phyloP scores from a whole-genome alignment of 1,140 invertebrate genomes.

The Bombus waltoni region DNA sequence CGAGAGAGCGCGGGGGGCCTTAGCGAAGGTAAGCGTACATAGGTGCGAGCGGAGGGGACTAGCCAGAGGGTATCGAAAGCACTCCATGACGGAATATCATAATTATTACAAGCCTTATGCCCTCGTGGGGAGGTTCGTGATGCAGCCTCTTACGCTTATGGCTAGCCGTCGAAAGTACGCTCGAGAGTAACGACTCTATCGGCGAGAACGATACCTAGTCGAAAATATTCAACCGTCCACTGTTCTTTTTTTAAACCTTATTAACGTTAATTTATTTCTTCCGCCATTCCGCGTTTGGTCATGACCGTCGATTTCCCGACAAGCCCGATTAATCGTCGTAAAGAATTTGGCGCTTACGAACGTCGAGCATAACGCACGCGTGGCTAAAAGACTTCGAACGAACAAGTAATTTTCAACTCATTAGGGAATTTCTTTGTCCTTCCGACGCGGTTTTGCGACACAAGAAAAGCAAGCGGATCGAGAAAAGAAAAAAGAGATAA shows the following conservation, averaged over 20 bases:
- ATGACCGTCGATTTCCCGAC: not conserved
- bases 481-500: not conserved
- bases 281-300: not conserved
- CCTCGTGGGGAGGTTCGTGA: constrained; percentile 47
- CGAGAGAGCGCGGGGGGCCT: constrained; percentile 41
- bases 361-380: not conserved
- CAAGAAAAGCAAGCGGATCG: not conserved
- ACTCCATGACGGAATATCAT: constrained; percentile 73
- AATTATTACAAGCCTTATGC: constrained; percentile 76
- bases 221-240: not conserved
- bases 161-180: constrained; percentile 9
- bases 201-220: not conserved
- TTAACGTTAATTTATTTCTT: constrained; percentile 10
- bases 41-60: constrained; percentile 42
- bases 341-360: constrained; percentile 1
- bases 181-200: not conserved
- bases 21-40: constrained; percentile 49
- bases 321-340: not conserved
- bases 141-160: constrained; percentile 40
- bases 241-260: not conserved
- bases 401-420: constrained; percentile 10
- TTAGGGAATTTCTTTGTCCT: not conserved
- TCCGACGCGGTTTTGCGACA: not conserved
- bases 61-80: constrained; percentile 60
- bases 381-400: not conserved